Conservation (phyloP, 1,140 invertebrate genomes). For the Zophobas atratus region DNA sequence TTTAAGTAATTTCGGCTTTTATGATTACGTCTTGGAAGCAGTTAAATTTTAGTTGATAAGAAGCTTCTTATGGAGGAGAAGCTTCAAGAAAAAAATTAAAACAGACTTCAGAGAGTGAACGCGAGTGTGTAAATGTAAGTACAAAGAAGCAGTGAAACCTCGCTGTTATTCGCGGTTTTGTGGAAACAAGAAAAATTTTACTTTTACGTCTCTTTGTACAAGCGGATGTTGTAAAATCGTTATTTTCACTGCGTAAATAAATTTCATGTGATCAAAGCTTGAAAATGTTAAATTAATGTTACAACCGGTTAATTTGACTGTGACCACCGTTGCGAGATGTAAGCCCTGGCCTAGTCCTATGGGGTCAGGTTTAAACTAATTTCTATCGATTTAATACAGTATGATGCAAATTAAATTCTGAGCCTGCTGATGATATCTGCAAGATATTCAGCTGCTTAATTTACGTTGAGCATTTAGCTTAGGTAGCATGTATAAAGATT, state of each 20-base stretch:
- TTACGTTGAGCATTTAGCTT: neutral
- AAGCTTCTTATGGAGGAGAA: neutral
- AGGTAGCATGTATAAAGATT: neutral
- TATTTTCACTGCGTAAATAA: conserved; percentile 19
- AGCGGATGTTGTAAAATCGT: neutral
- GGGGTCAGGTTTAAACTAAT: conserved; percentile 20
- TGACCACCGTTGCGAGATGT: conserved; percentile 34
- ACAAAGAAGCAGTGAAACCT: too few relatives aligned
- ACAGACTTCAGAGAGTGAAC: too few relatives aligned
- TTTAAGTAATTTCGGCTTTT: neutral
- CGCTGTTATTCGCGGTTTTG: too few relatives aligned
- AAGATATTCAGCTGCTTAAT: conserved; percentile 1
- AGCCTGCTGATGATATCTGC: conserved; percentile 23
- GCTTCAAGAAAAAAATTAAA: neutral
- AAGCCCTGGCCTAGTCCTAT: conserved; percentile 19
- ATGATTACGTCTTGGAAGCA: neutral
- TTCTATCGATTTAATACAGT: conserved; percentile 37
- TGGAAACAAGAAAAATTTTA: too few relatives aligned
- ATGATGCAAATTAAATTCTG: conserved; percentile 38
- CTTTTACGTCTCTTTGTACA: too few relatives aligned
- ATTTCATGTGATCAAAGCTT: conserved; percentile 25
- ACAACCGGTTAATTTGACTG: conserved; percentile 33
- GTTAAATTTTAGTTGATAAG: neutral
- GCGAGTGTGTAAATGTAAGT: too few relatives aligned
- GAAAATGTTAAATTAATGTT: conserved; percentile 36